Percentiles rank a stretch among this genome's conserved stretches.
phyloP scores from a whole-genome alignment of 2,797 vertebrate genomes.

The Melanotaenia trifasciata region DNA sequence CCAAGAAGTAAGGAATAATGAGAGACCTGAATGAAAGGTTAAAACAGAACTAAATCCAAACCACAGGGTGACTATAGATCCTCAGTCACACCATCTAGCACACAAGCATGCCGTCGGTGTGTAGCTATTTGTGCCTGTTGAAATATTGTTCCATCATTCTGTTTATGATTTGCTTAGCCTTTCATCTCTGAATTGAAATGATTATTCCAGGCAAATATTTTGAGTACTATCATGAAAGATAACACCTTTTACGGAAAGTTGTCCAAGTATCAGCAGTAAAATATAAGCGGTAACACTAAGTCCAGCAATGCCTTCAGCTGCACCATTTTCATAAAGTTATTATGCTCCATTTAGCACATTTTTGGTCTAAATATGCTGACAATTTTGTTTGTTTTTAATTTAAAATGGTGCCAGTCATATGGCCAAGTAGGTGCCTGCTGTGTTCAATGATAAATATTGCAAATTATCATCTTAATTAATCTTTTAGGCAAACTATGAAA shows the following conservation, averaged over 20 bases:
- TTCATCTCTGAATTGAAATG: neutral
- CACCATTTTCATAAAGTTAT: neutral
- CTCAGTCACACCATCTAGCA: conserved; percentile 11
- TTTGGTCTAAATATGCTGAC: neutral
- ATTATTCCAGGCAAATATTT: neutral
- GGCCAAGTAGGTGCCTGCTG: no score
- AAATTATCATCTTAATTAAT: no score
- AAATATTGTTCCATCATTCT: neutral
- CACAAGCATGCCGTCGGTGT: neutral
- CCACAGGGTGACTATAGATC: conserved; percentile 23
- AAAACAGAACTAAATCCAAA: conserved; percentile 26
- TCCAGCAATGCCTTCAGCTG: no score
- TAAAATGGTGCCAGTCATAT: no score
- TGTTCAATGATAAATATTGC: no score
- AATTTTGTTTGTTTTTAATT: neutral
- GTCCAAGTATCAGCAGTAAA: no score
- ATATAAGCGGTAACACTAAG: no score
- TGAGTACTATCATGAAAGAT: no score
- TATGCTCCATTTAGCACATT: neutral
- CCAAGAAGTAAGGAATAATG: conserved; percentile 37
- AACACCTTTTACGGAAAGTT: no score
- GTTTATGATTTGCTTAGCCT: neutral
- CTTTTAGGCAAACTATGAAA: no score
- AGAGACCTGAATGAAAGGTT: conserved; percentile 29
- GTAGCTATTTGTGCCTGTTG: neutral